These are phyloP conservation scores for Bungarus multicinctus DNA, from an alignment of 2,113 vertebrate species.

Conservation along the genomic window DNA sequence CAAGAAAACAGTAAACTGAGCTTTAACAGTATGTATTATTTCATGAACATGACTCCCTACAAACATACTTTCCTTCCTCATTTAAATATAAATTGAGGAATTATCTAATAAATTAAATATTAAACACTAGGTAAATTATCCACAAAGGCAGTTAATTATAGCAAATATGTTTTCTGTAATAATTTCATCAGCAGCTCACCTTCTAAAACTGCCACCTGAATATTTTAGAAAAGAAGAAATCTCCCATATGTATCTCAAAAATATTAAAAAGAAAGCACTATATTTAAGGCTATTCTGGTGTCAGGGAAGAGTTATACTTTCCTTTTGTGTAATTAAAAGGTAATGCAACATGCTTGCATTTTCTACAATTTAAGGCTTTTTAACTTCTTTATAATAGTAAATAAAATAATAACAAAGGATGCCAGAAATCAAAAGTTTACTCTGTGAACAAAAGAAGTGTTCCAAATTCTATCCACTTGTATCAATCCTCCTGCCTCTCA, in stretches of 20 bases:
- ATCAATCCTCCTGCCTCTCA: background rate
- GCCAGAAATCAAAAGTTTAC: background rate
- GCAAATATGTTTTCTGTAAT: background rate
- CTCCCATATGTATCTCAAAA: background rate
- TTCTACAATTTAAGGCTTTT: background rate
- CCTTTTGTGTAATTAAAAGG: background rate
- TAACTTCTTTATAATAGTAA: background rate
- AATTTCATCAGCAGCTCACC: background rate
- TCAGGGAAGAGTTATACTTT: background rate
- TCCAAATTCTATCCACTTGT: background rate
- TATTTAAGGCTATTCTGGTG: background rate
- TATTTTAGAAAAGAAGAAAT: background rate
- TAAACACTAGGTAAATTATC: background rate
- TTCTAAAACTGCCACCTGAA: background rate
- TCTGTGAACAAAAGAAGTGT: background rate
- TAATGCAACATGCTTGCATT: background rate
- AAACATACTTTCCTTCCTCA: background rate
- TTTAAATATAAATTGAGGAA: background rate
- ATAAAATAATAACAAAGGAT: background rate
- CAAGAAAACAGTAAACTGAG: background rate
- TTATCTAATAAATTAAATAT: background rate
- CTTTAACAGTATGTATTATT: background rate
- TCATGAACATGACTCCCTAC: background rate
- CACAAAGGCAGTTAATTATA: background rate
- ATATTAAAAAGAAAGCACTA: background rate